Evolutionary conservation across 2,113 vertebrate genomes (phyloP), one percentile per base, ranked within the genome.

Genomic region (Stigmatopora argus): DNA sequence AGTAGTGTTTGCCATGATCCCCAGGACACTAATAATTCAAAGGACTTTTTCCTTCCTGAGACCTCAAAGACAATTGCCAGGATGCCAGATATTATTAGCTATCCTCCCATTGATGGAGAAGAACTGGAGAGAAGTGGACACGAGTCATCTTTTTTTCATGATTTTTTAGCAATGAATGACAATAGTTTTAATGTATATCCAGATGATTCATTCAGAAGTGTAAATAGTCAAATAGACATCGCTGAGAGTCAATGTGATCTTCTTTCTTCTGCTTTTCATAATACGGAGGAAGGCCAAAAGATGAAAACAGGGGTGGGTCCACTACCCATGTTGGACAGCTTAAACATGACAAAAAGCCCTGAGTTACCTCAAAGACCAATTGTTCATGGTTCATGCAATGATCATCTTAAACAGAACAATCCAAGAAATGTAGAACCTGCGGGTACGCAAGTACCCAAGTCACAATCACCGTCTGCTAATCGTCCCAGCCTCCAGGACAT

Each of bases 401-500:
- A 73, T 31, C 38, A 47, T n/a, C 56, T 52, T 1, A 21, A 62
- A 71, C 65, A 79, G 21, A 48, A 23, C 2, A 10, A 53, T 12
- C 31, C 62, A 23, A 23, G 44, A 55, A 68, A 81, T 62, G 17
- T 19, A 4, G 59, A 79, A 64, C 35, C 56, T 17, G 41, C 23
- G 21, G 44, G 66, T 15, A 46, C 12, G 38, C 61, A 52, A n/a
- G 49, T 15, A 46, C 53, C 69, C 9, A 35, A 76, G 14, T 52
- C 11, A 11, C 71, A 74, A n/a, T 63, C 26, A 12, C 65, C 69
- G 6, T 35, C 55, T 11, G 62, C 84, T 34, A 78, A 82, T 78
- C 84, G 70, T 4, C 65, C 83, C 26, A 90, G 88, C 66, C 88
- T 92, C 34, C 90, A 92, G 75, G 87, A 80, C 64, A 74, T 92